Percentiles rank a stretch among this genome's conserved stretches.
These are phyloP conservation scores for Cydia strobilella DNA, from an alignment of 1,140 invertebrate genomes.

Conservation along the genomic window DNA sequence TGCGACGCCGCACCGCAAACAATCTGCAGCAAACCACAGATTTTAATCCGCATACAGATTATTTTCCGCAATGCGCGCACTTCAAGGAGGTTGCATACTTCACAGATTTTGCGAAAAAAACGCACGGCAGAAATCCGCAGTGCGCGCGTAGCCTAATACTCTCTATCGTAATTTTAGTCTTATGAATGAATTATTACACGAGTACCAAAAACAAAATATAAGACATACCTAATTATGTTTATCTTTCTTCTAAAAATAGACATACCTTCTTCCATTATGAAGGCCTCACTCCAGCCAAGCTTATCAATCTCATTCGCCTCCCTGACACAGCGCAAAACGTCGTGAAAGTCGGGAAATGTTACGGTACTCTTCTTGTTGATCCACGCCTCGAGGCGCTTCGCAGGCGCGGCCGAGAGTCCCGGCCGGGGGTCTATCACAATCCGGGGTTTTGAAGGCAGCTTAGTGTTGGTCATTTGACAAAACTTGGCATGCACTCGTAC, in stretches of 20 bases:
- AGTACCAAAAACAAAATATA: too few species aligned
- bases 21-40: too few species aligned
- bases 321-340: slow-evolving; percentile 65
- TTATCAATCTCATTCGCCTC: slow-evolving; percentile 68
- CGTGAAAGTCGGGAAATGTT: slow-evolving; percentile 73
- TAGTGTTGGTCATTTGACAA: slow-evolving; percentile 69
- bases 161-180: too few species aligned
- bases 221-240: too few species aligned
- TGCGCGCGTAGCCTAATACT: too few species aligned
- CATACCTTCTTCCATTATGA: slow-evolving; percentile 75
- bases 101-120: too few species aligned
- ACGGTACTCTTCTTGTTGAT: slow-evolving; percentile 69
- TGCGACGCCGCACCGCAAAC: too few species aligned
- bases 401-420: slow-evolving; percentile 57
- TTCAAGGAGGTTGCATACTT: too few species aligned
- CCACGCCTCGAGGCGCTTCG: slow-evolving; percentile 62
- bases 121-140: too few species aligned
- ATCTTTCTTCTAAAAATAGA: slow-evolving; percentile 26
- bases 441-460: slow-evolving; percentile 73
- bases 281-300: slow-evolving; percentile 64
- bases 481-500: slow-evolving; percentile 68
- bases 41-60: too few species aligned
- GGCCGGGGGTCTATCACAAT: slow-evolving; percentile 59
- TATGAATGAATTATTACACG: too few species aligned
- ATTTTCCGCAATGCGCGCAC: too few species aligned